Conservation (phyloP, 2,113 vertebrate species). For the Euleptes europaea region DNA sequence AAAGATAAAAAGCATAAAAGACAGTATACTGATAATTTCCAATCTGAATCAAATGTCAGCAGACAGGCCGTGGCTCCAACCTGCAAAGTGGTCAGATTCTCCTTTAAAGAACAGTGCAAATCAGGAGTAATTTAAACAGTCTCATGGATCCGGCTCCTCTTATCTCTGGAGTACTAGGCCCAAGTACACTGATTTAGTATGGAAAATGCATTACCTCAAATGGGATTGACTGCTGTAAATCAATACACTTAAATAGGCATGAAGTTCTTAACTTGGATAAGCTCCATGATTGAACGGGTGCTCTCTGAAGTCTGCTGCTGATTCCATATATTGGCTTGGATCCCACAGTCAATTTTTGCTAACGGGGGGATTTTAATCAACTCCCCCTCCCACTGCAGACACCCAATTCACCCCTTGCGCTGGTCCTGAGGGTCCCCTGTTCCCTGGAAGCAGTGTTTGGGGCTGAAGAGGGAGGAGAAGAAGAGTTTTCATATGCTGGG, state of each 20-base stretch:
- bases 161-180: not conserved
- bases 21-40: not conserved
- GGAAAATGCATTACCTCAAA: not conserved
- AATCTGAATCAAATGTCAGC: not conserved
- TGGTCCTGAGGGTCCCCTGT: too few species aligned
- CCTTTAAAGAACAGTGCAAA: not conserved
- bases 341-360: not conserved
- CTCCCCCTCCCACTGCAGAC: too few species aligned
- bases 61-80: not conserved
- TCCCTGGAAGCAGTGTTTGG: too few species aligned
- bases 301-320: not conserved
- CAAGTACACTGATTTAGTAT: not conserved
- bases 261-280: slow-evolving; percentile 1
- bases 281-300: not conserved
- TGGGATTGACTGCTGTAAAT: not conserved
- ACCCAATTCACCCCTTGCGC: too few species aligned
- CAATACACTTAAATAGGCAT: not conserved
- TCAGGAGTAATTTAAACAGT: not conserved
- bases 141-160: not conserved
- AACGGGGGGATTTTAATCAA: too few species aligned
- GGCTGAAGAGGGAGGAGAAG: too few species aligned
- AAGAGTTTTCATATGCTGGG: too few species aligned
- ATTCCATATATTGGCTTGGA: not conserved
- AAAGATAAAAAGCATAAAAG: slow-evolving; percentile 23
- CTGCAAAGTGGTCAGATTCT: not conserved